Conservation (phyloP, 2,888 invertebrate genomes). For the Nematopogon swammerdamellus region DNA sequence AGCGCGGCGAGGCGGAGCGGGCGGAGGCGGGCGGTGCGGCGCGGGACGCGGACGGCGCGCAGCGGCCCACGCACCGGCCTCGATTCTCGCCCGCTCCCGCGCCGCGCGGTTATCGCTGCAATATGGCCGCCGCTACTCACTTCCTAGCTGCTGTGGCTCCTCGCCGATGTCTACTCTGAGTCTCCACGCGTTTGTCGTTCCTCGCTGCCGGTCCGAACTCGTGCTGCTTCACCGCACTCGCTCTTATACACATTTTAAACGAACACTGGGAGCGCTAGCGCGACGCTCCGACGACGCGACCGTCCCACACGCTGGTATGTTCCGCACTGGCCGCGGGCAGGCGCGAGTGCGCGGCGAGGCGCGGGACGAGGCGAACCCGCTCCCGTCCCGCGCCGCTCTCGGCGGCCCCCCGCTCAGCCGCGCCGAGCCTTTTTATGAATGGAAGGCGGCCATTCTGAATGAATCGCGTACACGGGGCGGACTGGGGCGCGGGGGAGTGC, state of each 20-base stretch:
- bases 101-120: slow-evolving; percentile 57
- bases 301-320: slow-evolving; percentile 56
- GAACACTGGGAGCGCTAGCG: slow-evolving; percentile 56
- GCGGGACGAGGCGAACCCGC: slow-evolving; percentile 27
- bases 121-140: slow-evolving; percentile 59
- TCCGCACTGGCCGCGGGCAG: slow-evolving; percentile 54
- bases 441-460: slow-evolving; percentile 71
- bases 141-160: slow-evolving; percentile 54
- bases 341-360: slow-evolving; percentile 24
- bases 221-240: slow-evolving; percentile 57
- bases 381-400: slow-evolving; percentile 26
- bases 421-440: slow-evolving; percentile 67
- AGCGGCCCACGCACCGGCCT: slow-evolving; percentile 59
- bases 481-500: slow-evolving; percentile 51
- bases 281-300: slow-evolving; percentile 59
- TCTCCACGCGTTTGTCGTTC: slow-evolving; percentile 51
- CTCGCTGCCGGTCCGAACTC: slow-evolving; percentile 54
- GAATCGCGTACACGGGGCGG: slow-evolving; percentile 61
- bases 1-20: slow-evolving; percentile 27
- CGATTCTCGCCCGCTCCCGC: slow-evolving; percentile 49
- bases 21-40: slow-evolving; percentile 31
- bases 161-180: slow-evolving; percentile 56
- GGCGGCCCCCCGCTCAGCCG: slow-evolving; percentile 41
- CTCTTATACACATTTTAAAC: slow-evolving; percentile 59
- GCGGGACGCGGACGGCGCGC: slow-evolving; percentile 42